Base-by-base conservation (phyloP, 2,888 invertebrate genomes). In the Limnephilus lunatus region DNA sequence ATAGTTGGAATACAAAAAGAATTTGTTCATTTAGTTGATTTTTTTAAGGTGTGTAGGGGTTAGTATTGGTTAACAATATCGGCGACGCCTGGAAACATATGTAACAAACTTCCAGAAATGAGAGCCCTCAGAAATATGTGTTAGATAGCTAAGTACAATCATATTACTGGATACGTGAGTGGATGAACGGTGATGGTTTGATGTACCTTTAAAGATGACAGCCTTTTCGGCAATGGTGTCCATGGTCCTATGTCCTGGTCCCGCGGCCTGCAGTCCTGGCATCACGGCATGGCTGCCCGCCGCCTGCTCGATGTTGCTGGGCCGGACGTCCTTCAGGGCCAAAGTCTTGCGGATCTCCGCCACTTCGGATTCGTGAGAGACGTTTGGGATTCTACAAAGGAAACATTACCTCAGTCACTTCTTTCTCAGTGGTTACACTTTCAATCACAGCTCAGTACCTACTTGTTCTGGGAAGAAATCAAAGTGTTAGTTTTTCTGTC, bases 141-240 rank as follows among this genome's bases (percentile, higher is more conserved):
- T 44, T 44, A 44, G 11, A 44, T 12, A 44, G 12, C 44, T 12
- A 35, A 35, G 35, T 35, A 39, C 0, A 39, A 39, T 11, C 11
- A 11, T 48, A 48, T 48, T 48, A 48, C 14, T 48, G 44, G 14
- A 48, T 0, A 48, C 14, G 44, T 48, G 15, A 12, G 44, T 44
- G 44, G 44, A 44, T 44, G 48, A 48, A 53, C 9, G 80, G 25
- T 44, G 15, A 19, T 7, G 15, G 15, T 3, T 3, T 15, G 25
- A 14, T 19, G 89, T 39, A 92, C 94, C 94, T 94, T 94, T 93
- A 53, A 94, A 91, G 31, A 94, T 93, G 81, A 94, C 93, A 9
- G 94, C 93, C 48, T 93, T 93, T 88, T 94, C 94, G 25, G 93
- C 86, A 2, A 94, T 94, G 80, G 92, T 92, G 68, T 94, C 94